Base-by-base conservation (phyloP, 2,797 vertebrate species). In the Nyctalus aviator region DNA sequence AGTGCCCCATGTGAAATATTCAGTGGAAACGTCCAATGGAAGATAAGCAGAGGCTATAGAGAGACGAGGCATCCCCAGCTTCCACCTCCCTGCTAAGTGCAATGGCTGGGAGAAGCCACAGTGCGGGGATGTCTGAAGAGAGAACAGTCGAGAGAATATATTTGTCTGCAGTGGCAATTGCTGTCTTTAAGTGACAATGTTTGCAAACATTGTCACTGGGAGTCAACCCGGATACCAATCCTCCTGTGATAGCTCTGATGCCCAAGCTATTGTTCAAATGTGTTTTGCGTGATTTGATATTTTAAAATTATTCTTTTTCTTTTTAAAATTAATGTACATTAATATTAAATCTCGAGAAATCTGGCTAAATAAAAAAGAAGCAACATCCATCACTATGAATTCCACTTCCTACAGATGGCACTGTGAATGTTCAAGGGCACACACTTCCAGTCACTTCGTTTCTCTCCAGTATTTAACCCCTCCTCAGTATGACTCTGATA, bases 281-380 rank as follows among this genome's bases (percentile, higher is more conserved):
- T 62, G 30, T 59, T n/a, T 66, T 20, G n/a, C 21, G n/a, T 81
- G n/a, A 23, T 37, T 90, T 86, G 73, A 82, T 10, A 87, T 68
- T 91, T 90, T 66, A 55, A 81, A 57, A 46, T 76, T n/a, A 88
- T 25, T 59, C 15, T 37, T 81, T 55, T 77, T n/a, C 14, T 32
- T 75, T 27, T 62, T 25, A n/a, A 41, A 95, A 46, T 89, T n/a
- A 87, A 83, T 55, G 69, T 0, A 35, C 8, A 9, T 59, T 84
- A 73, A 50, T 44, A 72, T 50, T 69, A 69, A 85, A 59, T 73
- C 27, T 90, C 90, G 48, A 71, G 59, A 83, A 55, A 82, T 46
- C 46, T 7, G n/a, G 37, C 32, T 57, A 93, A 73, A 27, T 71
- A 64, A 69, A 94, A 94, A 90, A 6, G 50, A 62, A 79, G n/a